These are phyloP conservation scores for Xylocopa sonorina DNA, from an alignment of 1,140 invertebrate genomes.

Conservation along the genomic window DNA sequence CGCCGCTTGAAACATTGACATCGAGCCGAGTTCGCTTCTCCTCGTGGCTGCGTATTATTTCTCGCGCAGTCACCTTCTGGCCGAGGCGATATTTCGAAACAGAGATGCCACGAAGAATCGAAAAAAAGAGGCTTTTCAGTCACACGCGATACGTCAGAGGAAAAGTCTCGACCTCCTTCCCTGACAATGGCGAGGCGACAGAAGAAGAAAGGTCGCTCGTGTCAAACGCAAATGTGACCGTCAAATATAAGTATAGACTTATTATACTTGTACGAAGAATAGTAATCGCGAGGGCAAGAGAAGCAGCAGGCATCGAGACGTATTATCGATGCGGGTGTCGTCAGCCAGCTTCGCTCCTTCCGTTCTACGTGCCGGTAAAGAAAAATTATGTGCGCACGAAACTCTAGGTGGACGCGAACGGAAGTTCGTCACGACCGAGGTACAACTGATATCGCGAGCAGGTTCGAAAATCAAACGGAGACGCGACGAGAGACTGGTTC, in stretches of 20 bases:
- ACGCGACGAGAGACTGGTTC: background rate
- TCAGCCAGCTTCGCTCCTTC: slow-evolving; percentile 53
- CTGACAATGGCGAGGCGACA: slow-evolving; percentile 40
- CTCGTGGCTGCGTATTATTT: no score
- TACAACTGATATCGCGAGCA: slow-evolving; percentile 2
- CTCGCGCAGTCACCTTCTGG: no score
- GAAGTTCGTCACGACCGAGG: background rate
- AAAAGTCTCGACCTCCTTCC: background rate
- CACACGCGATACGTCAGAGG: background rate
- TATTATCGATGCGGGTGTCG: slow-evolving; percentile 74
- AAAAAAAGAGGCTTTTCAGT: slow-evolving; percentile 38
- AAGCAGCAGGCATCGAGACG: slow-evolving; percentile 61
- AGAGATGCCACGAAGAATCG: slow-evolving; percentile 1
- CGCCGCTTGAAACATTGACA: background rate
- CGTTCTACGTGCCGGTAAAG: background rate
- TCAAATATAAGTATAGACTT: slow-evolving; percentile 38
- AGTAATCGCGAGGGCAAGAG: slow-evolving; percentile 41
- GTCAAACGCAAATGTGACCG: slow-evolving; percentile 69
- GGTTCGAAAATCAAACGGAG: background rate
- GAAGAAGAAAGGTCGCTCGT: slow-evolving; percentile 67
- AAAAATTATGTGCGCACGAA: background rate
- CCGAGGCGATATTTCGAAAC: background rate
- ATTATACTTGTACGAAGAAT: no score
- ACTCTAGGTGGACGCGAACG: background rate
- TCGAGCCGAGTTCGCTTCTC: background rate